Base-by-base conservation (phyloP, 1,140 invertebrate species). In the Streblospio benedicti region DNA sequence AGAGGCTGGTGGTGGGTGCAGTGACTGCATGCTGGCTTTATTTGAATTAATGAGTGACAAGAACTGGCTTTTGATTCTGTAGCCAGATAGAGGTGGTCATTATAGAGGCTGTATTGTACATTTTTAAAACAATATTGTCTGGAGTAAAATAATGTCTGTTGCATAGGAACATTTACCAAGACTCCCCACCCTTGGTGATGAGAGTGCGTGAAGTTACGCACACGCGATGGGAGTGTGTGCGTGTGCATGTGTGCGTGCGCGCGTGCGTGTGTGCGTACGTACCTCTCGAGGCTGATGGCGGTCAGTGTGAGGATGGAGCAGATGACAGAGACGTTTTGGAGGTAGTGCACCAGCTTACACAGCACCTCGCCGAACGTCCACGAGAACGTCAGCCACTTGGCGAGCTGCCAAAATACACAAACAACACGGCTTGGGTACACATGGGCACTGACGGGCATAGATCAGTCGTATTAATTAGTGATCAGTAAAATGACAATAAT, bases 281-380 rank as follows among this genome's bases (percentile, higher is more conserved):
- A 87, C 86, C 87, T 84, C 75, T 88, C 87, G 28, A 88, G 78
- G 64, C 86, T 87, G 80, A 89, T 88, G n/a, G 83, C 83, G 2
- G 87, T 88, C 12, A 89, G 76, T 0, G 87, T 89, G 12, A 87
- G 78, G 14, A 89, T 86, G 1, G 86, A 88, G 68, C 86, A 88
- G 56, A 88, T 85, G 32, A 85, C 83, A 1, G 86, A 86, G 16
- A 88, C 83, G 68, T 83, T 86, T 73, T 88, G 87, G 71, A 88
- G 81, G 75, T 88, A 89, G 70, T 87, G 84, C 1, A 88, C 84
- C 38, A 80, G 76, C 73, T 88, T 88, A 76, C 87, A 89, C 49
- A 86, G 73, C 64, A 87, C 82, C 57, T 80, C 71, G 9, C 87
- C 87, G 77, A 88, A 83, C 1, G 80, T 82, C 87, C 87, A 89